Conservation (phyloP, 2,797 vertebrate species). For the Acropternis orthonyx region DNA sequence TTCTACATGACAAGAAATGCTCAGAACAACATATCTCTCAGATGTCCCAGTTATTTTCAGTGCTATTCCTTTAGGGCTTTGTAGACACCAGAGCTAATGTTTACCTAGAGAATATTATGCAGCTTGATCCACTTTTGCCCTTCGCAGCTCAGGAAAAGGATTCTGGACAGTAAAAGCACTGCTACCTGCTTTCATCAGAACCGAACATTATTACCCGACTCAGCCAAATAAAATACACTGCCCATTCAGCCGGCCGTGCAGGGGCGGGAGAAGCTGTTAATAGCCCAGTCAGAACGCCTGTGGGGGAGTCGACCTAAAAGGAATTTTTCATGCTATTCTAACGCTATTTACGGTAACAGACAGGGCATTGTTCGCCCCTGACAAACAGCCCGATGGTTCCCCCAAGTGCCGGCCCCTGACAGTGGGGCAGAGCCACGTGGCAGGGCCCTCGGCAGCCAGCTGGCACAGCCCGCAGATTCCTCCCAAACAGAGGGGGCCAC, state of each 20-base stretch:
- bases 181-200: constrained; percentile 13
- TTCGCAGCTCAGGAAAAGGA: constrained; percentile 28
- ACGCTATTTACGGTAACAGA: constrained; percentile 77
- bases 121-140: constrained; percentile 10
- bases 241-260: not conserved
- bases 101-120: not conserved
- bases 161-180: not conserved
- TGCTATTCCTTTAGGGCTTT: not conserved
- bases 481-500: constrained; percentile 55
- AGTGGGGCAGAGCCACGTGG: constrained; percentile 48
- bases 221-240: constrained; percentile 16
- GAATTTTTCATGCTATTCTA: constrained; percentile 71
- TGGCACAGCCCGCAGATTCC: not conserved
- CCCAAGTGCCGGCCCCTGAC: constrained; percentile 28
- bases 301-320: constrained; percentile 73
- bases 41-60: not conserved
- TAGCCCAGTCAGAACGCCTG: constrained; percentile 40
- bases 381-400: constrained; percentile 57
- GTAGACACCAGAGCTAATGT: not conserved
- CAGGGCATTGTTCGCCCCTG: constrained; percentile 65
- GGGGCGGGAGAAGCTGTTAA: constrained; percentile 25
- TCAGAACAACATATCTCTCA: not conserved
- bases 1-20: not conserved
- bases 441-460: constrained; percentile 48
- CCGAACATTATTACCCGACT: constrained; percentile 28